Evolutionary conservation across 2,888 invertebrate species (phyloP).

Genomic region (Drosophila subsilvestris): DNA sequence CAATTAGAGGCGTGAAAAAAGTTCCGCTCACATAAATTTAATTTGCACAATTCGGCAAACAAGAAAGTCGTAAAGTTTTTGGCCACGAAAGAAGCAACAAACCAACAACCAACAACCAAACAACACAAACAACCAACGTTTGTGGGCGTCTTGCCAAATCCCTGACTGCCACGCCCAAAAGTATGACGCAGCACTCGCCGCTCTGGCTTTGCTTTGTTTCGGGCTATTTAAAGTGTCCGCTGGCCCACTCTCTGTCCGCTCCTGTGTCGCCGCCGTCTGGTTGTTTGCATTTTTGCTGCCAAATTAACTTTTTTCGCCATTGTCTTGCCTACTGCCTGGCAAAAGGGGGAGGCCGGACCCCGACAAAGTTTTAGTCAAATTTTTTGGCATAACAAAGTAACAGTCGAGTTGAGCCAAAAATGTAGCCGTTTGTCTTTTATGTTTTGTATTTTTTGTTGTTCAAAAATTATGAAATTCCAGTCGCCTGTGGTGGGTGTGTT

Average conservation of each 20-base stretch:
- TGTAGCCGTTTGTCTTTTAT: conserved; percentile 62
- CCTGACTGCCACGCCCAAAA: conserved; percentile 49
- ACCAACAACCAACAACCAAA: conserved; percentile 50
- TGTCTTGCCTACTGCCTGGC: conserved; percentile 42
- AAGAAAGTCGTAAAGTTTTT: conserved; percentile 68
- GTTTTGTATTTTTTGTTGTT: conserved; percentile 52
- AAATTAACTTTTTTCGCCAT: conserved; percentile 76
- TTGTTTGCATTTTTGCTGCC: conserved; percentile 77
- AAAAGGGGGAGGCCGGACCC: conserved; percentile 3
- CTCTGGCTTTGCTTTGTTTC: conserved; percentile 55
- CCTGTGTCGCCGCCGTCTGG: conserved; percentile 41
- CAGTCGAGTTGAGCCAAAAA: conserved; percentile 61
- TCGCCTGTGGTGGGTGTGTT: conserved; percentile 57
- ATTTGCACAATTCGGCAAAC: conserved; percentile 68
- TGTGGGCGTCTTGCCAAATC: conserved; percentile 60
- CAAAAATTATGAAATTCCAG: conserved; percentile 70
- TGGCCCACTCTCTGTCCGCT: background rate
- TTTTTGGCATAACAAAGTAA: conserved; percentile 67
- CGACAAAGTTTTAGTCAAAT: conserved; percentile 67
- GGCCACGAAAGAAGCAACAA: conserved; percentile 45
- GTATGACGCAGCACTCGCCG: conserved; percentile 64
- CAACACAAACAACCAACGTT: conserved; percentile 40
- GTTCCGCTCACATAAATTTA: conserved; percentile 70
- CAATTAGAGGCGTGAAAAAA: conserved; percentile 69
- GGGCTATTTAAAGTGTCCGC: conserved; percentile 59